Evolutionary conservation across 2,888 invertebrate genomes (phyloP), one percentile per base, ranked within the genome.

Genomic region (Drosophila fulvimacula): DNA sequence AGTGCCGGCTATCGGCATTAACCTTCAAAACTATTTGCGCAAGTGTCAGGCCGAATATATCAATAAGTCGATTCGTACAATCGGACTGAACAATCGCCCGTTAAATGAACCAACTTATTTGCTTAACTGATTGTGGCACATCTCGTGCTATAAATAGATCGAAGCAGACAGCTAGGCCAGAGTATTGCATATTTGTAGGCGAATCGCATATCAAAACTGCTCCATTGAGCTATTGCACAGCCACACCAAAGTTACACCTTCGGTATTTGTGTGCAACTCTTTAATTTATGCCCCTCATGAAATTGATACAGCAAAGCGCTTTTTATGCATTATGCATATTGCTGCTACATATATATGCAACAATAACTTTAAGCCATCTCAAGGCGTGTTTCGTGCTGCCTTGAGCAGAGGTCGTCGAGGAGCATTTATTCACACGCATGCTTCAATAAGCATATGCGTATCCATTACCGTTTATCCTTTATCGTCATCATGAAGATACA

Each of bases 1-100:
- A 56, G 10, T 58, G 49, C 52, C 44, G 46, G 34, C 77, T 69
- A 59, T 69, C 70, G 79, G 51, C 76, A 76, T 73, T 81, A 69
- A 78, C 82, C 81, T 82, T 81, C 65, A 69, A 63, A 64, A 72
- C 55, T 78, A 64, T 82, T 84, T 84, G 67, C 74, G 48, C 82
- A 82, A 77, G 69, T 82, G 82, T 63, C 63, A 32, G 15, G 34
- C 69, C 42, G 44, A 51, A 76, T 56, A 64, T 61, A 65, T 71
- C 63, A 76, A 76, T 67, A 75, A 58, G 57, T 53, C 75, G 52
- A 75, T 61, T 36, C 19, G 38, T 61, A 44, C 70, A 76, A 76
- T 75, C 76, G 51, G 42, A 42, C 61, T 59, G 9, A 55, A 76
- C 75, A 76, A 67, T 76, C 64, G 39, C 30, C 36, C 58, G 67